Conservation (phyloP, 2,113 vertebrate species). For the Platichthys stellatus region DNA sequence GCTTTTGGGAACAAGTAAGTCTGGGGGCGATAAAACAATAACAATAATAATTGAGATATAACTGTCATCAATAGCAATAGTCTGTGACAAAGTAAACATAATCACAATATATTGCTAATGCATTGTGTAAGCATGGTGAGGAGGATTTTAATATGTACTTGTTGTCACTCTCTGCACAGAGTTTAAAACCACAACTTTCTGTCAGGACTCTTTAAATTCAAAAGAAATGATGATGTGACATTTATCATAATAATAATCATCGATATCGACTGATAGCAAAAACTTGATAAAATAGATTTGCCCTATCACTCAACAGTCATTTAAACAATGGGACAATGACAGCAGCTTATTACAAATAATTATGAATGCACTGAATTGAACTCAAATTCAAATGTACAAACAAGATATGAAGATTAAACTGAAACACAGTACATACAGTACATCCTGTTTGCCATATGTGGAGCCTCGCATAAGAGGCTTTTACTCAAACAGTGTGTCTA, state of each 20-base stretch:
- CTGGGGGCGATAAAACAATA: neutral
- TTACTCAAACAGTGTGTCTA: too few relatives aligned
- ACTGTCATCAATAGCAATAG: neutral
- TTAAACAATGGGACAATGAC: neutral
- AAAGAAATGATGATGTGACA: too few relatives aligned
- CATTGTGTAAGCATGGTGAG: neutral
- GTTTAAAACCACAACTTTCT: too few relatives aligned
- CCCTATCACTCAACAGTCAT: neutral
- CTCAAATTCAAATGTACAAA: neutral
- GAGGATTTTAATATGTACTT: too few relatives aligned
- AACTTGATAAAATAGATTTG: neutral
- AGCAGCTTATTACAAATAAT: too few relatives aligned
- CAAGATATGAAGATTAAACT: neutral
- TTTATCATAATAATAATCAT: neutral
- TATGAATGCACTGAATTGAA: too few relatives aligned
- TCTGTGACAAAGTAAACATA: neutral
- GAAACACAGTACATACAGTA: neutral
- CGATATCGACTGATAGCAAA: neutral
- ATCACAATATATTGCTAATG: neutral
- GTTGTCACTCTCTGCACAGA: too few relatives aligned
- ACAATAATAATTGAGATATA: neutral
- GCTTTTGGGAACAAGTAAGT: neutral
- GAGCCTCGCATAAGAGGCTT: neutral
- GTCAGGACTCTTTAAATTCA: too few relatives aligned
- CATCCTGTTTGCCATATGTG: neutral